Evolutionary conservation across 2,113 vertebrate species (phyloP), one percentile per base, ranked within the genome.

Genomic region (Ondatra zibethicus): DNA sequence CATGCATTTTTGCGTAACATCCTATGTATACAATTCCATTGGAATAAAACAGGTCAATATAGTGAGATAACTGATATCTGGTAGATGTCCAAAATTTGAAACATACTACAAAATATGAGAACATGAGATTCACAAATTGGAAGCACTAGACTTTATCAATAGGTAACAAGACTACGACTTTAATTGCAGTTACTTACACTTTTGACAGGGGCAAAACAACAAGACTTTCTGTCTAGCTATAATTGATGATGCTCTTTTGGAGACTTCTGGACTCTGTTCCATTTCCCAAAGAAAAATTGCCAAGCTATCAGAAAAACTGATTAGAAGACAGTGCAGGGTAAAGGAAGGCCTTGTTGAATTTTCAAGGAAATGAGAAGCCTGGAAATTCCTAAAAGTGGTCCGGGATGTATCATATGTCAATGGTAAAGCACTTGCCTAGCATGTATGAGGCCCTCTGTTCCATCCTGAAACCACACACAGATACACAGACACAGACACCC

Each of bases 301-400:
- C 31, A 70, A 55, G 12, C 45, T 45, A 7, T 70, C 29, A 86
- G 25, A 85, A 93, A 93, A 93, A 66, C 23, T 87, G 29, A 90
- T 81, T 23, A 90, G 11, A 93, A 88, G 47, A 72, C 33, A 91
- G 58, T 73, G n/a, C 0, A 2, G 52, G 29, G 70, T 87, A 29
- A 39, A 58, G 23, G 4, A 39, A 58, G 23, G 5, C 5, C 29
- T 77, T 95, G 2, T 89, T 96, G 68, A 75, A 80, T 68, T 50
- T 89, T 96, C 90, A 89, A 89, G 45, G 80, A 96, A 97, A 93
- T 91, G 80, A 90, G 7, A 6, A 93, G n/a, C 21, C 31, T n/a
- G 1, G 93, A 13, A 58, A 93, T 21, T 95, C 55, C 72, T 92
- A 75, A 85, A 96, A 80, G 45, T 25, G 45, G 36, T 50, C 66